A percentile compares a stretch with the other conserved stretches of the same genome.
Evolutionary conservation across 2,888 invertebrate species (phyloP).

Genomic region (Drosophila fulvimacula): DNA sequence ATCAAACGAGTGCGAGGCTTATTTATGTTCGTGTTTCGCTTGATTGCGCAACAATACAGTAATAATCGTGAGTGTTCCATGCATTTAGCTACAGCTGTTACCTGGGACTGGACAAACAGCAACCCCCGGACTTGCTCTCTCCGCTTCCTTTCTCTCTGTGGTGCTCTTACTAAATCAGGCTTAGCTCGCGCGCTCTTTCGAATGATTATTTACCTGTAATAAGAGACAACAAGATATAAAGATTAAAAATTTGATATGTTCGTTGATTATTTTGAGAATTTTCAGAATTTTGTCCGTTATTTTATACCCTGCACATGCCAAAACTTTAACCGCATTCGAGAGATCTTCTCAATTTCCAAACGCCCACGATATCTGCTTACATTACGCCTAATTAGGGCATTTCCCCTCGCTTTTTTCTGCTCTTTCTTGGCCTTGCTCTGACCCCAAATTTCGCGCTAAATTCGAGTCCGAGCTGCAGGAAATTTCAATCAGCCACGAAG

Average conservation of each 20-base stretch:
- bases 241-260: conserved; percentile 30
- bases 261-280: conserved; percentile 28
- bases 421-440: conserved; percentile 42
- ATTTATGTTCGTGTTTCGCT: conserved; percentile 10
- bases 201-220: conserved; percentile 24
- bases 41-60: conserved; percentile 31
- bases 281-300: conserved; percentile 35
- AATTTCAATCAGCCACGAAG: conserved; percentile 63
- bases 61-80: conserved; percentile 6
- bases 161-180: conserved; percentile 8
- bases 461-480: conserved; percentile 48
- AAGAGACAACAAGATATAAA: conserved; percentile 15
- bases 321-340: conserved; percentile 12
- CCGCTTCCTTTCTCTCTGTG: not conserved
- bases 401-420: conserved; percentile 9
- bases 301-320: conserved; percentile 24
- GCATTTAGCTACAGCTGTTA: conserved; percentile 10
- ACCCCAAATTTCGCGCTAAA: conserved; percentile 67
- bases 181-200: not conserved
- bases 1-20: conserved; percentile 12
- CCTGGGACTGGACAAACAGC: not conserved
- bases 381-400: conserved; percentile 63
- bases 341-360: conserved; percentile 46
- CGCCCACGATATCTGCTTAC: conserved; percentile 64
- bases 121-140: not conserved